Evolutionary conservation across 2,888 invertebrate genomes (phyloP), one percentile per base, ranked within the genome.

Genomic region (Ethmia dodecea): DNA sequence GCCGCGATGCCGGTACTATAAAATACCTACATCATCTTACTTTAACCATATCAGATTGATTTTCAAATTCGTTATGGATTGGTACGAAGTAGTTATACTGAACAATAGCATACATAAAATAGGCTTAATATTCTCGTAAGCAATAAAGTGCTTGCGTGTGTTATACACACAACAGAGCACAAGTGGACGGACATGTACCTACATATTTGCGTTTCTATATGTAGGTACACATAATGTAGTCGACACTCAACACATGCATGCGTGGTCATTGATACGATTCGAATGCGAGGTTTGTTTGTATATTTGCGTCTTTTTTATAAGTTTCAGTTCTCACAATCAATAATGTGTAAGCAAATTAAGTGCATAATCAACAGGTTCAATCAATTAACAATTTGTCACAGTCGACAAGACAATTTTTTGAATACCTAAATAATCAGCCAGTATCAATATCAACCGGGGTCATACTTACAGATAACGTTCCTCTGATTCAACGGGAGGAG

Each of bases 401-500:
- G 22, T 31, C 14, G 33, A 18, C 10, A 11, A 11, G 11, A 26
- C 26, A 12, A 4, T 22, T 22, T 33, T 40, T 40, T 37, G 47
- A 45, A 49, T 53, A 55, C 47, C 55, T 58, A 53, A 55, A 61
- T 59, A 60, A 56, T 66, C 67, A 71, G 71, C 72, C 62, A 71
- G 73, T 76, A 73, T 72, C 60, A 69, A 74, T 75, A 76, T 75
- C 71, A 69, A 73, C 74, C 72, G 77, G 72, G 75, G 80, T 83
- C 78, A 83, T 86, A 86, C 86, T 86, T 83, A 86, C 86, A 83
- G 80, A 83, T 83, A 83, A 76, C 64, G 73, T 68, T 61, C 66
- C 70, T 71, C 63, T 57, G 63, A 59, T 69, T 72, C 62, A 56
- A 68, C 55, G 55, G 29, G 64, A 63, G 58, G 67, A 72, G 67